Percentiles rank a stretch among this genome's conserved stretches.
Evolutionary conservation across 2,888 invertebrate genomes (phyloP).

Genomic region (Idaea dimidiata): DNA sequence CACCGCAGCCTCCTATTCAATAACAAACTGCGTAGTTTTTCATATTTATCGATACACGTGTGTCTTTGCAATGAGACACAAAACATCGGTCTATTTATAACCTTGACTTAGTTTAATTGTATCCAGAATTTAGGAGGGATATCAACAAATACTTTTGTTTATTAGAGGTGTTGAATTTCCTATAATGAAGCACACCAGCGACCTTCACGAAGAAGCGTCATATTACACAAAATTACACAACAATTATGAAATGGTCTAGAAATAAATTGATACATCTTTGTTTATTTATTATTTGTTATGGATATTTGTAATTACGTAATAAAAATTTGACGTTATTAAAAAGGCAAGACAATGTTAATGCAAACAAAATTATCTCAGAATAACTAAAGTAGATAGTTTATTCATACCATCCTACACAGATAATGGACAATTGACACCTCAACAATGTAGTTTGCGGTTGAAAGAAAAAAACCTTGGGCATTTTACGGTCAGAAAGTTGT

Average conservation of each 20-base stretch:
- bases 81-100: constrained; percentile 23
- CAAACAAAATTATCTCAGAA: neutral
- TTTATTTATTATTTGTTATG: neutral
- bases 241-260: neutral
- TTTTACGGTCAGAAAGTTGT: constrained; percentile 48
- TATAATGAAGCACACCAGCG: constrained; percentile 11
- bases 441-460: constrained; percentile 38
- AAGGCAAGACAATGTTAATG: neutral
- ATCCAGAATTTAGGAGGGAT: neutral
- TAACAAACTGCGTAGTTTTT: constrained; percentile 36
- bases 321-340: neutral
- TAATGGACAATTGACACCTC: neutral
- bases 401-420: neutral
- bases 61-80: constrained; percentile 24
- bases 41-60: constrained; percentile 35
- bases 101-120: constrained; percentile 28
- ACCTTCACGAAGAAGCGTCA: neutral
- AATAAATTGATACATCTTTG: neutral
- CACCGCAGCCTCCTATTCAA: constrained; percentile 52
- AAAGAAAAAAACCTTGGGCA: constrained; percentile 50
- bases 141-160: constrained; percentile 22
- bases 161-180: constrained; percentile 5
- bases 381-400: neutral
- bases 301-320: neutral
- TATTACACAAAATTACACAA: neutral